Conservation (phyloP, 2,888 invertebrate species). For the Pediacus dermestoides region DNA sequence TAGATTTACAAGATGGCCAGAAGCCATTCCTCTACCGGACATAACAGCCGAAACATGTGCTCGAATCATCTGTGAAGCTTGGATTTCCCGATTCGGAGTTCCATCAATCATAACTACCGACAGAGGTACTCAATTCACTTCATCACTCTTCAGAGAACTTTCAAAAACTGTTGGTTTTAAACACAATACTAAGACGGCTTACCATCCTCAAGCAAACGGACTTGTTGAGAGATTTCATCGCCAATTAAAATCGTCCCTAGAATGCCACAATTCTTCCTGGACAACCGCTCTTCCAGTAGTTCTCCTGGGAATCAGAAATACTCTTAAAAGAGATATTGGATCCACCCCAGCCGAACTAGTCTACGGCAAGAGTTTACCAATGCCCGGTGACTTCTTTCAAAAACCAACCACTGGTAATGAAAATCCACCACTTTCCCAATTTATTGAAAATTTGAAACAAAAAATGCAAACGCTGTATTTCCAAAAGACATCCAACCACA, state of each 20-base stretch:
- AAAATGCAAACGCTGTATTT: too few species aligned
- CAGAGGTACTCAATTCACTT: slow-evolving; percentile 2
- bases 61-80: not conserved
- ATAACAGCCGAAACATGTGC: slow-evolving; percentile 3
- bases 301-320: slow-evolving; percentile 9
- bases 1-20: slow-evolving; percentile 21
- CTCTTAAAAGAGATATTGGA: slow-evolving; percentile 10
- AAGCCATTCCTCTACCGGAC: slow-evolving; percentile 16
- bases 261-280: too few species aligned
- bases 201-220: slow-evolving; percentile 8
- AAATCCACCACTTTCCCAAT: too few species aligned
- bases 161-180: not conserved
- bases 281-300: slow-evolving; percentile 15
- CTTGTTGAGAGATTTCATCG: slow-evolving; percentile 6
- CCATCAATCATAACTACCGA: slow-evolving; percentile 10
- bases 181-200: slow-evolving; percentile 1
- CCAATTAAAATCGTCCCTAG: too few species aligned
- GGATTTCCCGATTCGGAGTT: slow-evolving; percentile 14
- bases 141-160: not conserved
- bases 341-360: slow-evolving; percentile 13
- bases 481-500: too few species aligned
- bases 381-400: slow-evolving; percentile 1
- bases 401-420: too few species aligned
- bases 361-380: slow-evolving; percentile 7
- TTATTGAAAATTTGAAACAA: too few species aligned